These are phyloP conservation scores for Troides aeacus DNA, from an alignment of 2,888 invertebrate species.

Conservation along the genomic window DNA sequence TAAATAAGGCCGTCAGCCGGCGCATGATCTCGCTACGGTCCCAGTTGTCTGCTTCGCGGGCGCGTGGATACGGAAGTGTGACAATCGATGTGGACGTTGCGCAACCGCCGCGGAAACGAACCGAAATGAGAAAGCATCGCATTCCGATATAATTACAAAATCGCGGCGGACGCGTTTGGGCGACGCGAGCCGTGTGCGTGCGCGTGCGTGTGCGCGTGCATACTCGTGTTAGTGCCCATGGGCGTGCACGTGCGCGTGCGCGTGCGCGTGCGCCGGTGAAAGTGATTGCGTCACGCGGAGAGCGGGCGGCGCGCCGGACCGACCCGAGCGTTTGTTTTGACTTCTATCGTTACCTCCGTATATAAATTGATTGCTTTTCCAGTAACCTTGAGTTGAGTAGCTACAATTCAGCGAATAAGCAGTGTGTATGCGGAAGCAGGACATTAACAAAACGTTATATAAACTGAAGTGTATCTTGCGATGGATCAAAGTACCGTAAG, in stretches of 20 bases:
- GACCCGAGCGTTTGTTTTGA: background rate
- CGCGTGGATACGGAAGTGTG: conserved; percentile 58
- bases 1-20: conserved; percentile 1
- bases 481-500: too few species aligned
- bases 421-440: too few species aligned
- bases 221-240: conserved; percentile 5
- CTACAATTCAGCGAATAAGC: too few species aligned
- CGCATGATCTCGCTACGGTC: conserved; percentile 3
- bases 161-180: conserved; percentile 33
- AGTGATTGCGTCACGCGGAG: conserved; percentile 63
- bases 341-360: too few species aligned
- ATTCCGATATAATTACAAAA: conserved; percentile 71
- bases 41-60: conserved; percentile 32
- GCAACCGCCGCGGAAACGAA: conserved; percentile 59
- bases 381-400: too few species aligned
- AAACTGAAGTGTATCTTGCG: too few species aligned
- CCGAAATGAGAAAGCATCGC: conserved; percentile 72
- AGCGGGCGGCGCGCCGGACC: conserved; percentile 3
- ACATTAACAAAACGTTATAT: too few species aligned
- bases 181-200: conserved; percentile 27
- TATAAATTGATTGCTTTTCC: too few species aligned
- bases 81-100: conserved; percentile 40
- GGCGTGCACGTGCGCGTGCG: conserved; percentile 33
- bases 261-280: conserved; percentile 48
- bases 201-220: background rate